Base-by-base conservation (phyloP, 2,888 invertebrate species). In the Crepidodera aurea region DNA sequence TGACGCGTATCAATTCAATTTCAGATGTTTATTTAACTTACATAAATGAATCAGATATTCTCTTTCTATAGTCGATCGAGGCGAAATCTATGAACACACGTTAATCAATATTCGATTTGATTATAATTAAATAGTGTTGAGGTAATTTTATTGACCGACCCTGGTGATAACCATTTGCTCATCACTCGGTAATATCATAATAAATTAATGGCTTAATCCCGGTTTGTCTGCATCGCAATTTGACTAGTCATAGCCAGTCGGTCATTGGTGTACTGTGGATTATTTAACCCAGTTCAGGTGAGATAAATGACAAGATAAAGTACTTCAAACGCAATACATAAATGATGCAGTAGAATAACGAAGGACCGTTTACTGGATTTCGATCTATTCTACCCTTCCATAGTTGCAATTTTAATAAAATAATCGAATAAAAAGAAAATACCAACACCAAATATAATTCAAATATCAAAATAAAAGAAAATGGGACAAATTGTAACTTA, bases 131-230 rank as follows among this genome's bases (percentile, higher is more conserved):
- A 46, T 27, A 27, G 15, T 18, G 54, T 42, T 22, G 53, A 44
- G 46, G 55, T 46, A 57, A 57, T 37, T 62, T 48, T 48, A 57
- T 53, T 42, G 50, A 51, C 12, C 27, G 29, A 19, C 37, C 40
- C 6, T 27, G 54, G 51, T 55, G 44, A 59, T 53, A 48, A 57
- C 42, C 37, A 42, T 51, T 56, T 56, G 62, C 51, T 48, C 51
- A 51, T 48, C 57, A 62, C 57, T 57, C 22, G 51, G 51, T 57
- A 53, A 63, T 50, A 40, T 55, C 27, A 42, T 51, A 29, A 59
- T 59, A 63, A 63, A 63, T 63, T 60, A 60, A 59, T 50, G 50
- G 13, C 50, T 16, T 44, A 44, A 62, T 54, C 22, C 51, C 29
- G 3, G 12, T 25, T 42, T 13, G 46, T 57, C 51, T 34, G 34